These are phyloP conservation scores for Phalera bucephala DNA, from an alignment of 2,888 invertebrate species.

Conservation along the genomic window DNA sequence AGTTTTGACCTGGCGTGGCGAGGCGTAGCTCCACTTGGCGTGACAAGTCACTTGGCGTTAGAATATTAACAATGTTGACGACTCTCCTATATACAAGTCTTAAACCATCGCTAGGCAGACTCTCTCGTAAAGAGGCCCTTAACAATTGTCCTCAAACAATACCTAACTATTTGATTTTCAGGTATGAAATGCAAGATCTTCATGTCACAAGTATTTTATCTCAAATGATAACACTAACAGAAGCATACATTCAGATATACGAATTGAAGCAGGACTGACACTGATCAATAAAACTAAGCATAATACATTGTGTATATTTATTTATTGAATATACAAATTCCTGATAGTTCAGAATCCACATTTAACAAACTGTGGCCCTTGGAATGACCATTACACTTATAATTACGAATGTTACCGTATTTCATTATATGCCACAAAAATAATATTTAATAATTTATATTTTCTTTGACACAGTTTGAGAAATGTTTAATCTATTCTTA, in stretches of 20 bases:
- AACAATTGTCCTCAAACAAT: too few relatives aligned
- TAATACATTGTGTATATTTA: conserved; percentile 50
- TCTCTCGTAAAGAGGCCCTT: too few relatives aligned
- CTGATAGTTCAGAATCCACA: conserved; percentile 45
- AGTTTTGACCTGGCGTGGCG: too few relatives aligned
- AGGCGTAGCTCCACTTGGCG: too few relatives aligned
- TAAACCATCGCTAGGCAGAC: too few relatives aligned
- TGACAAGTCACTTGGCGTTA: too few relatives aligned
- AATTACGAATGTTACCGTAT: conserved; percentile 39
- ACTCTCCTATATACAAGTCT: too few relatives aligned
- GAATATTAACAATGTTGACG: too few relatives aligned
- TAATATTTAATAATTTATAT: conserved; percentile 46
- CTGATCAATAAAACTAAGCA: conserved; percentile 32
- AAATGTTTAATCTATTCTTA: conserved; percentile 34
- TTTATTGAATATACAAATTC: conserved; percentile 73
- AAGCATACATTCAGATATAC: conserved; percentile 98
- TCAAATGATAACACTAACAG: conserved; percentile 99
- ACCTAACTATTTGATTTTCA: conserved; percentile 16
- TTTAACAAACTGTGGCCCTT: conserved; percentile 54
- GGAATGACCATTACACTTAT: conserved; percentile 64
- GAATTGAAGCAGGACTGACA: conserved; percentile 80
- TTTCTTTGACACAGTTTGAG: conserved; percentile 61
- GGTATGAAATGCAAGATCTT: conserved; percentile 97
- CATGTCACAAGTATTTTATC: conserved; percentile 99
- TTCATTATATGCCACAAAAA: conserved; percentile 45